Evolutionary conservation across 2,797 vertebrate genomes (phyloP), one percentile per base, ranked within the genome.

Genomic region (Notamacropus eugenii): DNA sequence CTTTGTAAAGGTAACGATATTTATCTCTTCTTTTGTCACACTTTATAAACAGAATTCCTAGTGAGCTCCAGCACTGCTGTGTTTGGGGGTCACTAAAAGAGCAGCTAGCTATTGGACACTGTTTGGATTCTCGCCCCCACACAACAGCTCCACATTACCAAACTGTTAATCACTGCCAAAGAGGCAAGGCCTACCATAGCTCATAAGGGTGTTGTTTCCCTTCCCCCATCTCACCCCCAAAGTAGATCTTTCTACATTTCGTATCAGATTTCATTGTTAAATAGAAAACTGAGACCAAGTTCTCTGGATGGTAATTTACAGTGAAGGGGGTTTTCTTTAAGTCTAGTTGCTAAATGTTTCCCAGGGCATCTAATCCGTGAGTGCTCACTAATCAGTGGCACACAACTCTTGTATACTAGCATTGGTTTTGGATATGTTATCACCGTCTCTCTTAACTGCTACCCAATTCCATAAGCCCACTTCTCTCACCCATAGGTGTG

Each of bases 81-180:
- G 58, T 91, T 97, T 92, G 92, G 95, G 96, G 97, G 97, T 98
- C 97, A 98, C 96, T 96, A 98, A 97, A 97, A 98, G 97, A 98
- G 95, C 97, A 98, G 93, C 95, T 98, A 97, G 95, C 90, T 94
- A 97, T 98, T 97, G 97, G 97, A 98, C 95, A 97, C 92, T 97
- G 96, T 98, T 98, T 98, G 97, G 93, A 97, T 98, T 98, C 96
- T 98, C 94, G 95, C 95, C 97, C 97, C 94, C 95, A 94, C 97
- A 95, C 94, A 94, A 96, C 97, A 98, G 98, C 97, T 97, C 97
- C 93, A 97, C 97, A 95, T 98, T 98, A 98, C 97, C 90, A 95
- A 97, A 97, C 96, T 97, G 97, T 98, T 98, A 98, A 98, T 98
- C 98, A 98, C 96, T 97, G 98, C 97, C 97, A 98, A 97, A 96